These are phyloP conservation scores for Arge pagana DNA, from an alignment of 2,888 invertebrate species.

Conservation along the genomic window DNA sequence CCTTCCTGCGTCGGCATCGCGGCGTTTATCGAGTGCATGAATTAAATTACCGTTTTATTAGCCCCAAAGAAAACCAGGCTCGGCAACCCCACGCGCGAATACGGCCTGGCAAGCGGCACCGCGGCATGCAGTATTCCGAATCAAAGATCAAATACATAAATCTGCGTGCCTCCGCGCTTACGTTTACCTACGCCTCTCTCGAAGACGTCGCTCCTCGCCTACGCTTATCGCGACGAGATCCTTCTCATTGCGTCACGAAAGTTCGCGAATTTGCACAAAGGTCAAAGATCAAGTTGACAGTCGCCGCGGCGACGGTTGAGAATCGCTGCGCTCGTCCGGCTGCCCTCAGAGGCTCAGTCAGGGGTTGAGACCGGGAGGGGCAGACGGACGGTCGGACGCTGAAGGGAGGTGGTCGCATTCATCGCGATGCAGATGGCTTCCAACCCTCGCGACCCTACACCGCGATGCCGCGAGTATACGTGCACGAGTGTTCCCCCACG, in stretches of 20 bases:
- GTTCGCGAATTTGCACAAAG: too few relatives aligned
- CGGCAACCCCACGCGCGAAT: too few relatives aligned
- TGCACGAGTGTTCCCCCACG: constrained; percentile 20
- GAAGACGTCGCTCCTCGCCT: too few relatives aligned
- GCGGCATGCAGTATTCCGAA: too few relatives aligned
- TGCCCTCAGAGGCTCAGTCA: constrained; percentile 47
- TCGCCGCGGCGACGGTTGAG: constrained; percentile 42
- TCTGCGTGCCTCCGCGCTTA: too few relatives aligned
- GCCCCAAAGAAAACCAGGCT: too few relatives aligned
- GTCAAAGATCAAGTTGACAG: constrained; percentile 16
- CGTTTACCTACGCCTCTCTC: too few relatives aligned
- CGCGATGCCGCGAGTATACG: constrained; percentile 29
- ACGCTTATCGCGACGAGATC: too few relatives aligned
- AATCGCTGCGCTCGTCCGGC: constrained; percentile 50
- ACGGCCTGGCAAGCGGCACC: too few relatives aligned
- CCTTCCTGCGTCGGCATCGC: constrained; percentile 37
- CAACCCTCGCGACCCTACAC: constrained; percentile 48
- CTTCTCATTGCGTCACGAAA: too few relatives aligned
- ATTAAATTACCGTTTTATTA: constrained; percentile 59
- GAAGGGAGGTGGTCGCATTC: constrained; percentile 49
- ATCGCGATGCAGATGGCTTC: constrained; percentile 58
- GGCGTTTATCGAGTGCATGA: constrained; percentile 56
- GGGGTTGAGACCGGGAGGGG: constrained; percentile 51
- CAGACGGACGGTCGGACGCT: constrained; percentile 40
- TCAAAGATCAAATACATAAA: too few relatives aligned